phyloP scores from a whole-genome alignment of 2,113 vertebrate species.

The Peromyscus leucopus region DNA sequence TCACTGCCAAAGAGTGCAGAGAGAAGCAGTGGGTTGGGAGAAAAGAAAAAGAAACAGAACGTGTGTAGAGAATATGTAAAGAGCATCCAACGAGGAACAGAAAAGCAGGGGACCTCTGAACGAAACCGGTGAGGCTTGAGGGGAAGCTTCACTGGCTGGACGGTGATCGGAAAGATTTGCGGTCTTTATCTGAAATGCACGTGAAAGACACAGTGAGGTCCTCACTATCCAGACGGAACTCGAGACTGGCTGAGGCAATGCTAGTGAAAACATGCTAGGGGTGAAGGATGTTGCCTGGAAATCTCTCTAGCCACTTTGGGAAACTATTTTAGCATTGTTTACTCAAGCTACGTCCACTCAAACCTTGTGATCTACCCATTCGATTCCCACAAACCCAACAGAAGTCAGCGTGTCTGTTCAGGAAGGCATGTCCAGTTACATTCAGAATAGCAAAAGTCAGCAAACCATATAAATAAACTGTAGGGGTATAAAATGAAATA shows the following conservation, averaged over 20 bases:
- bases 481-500: neutral
- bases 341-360: neutral
- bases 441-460: neutral
- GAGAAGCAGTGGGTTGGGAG: neutral
- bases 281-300: neutral
- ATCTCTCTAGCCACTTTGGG: neutral
- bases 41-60: neutral
- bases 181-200: neutral
- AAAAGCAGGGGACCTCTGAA: neutral
- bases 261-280: neutral
- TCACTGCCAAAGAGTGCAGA: neutral
- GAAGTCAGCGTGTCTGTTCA: neutral
- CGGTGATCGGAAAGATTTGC: neutral
- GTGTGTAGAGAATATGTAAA: neutral
- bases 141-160: neutral
- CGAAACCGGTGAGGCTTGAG: neutral
- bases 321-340: constrained; percentile 33
- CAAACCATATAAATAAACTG: neutral
- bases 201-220: neutral
- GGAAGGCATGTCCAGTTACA: neutral
- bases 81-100: neutral
- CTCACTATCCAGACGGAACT: neutral
- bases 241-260: neutral
- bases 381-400: neutral
- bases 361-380: neutral